Evolutionary conservation across 2,888 invertebrate genomes (phyloP).

Genomic region (Drosophila meridiana): DNA sequence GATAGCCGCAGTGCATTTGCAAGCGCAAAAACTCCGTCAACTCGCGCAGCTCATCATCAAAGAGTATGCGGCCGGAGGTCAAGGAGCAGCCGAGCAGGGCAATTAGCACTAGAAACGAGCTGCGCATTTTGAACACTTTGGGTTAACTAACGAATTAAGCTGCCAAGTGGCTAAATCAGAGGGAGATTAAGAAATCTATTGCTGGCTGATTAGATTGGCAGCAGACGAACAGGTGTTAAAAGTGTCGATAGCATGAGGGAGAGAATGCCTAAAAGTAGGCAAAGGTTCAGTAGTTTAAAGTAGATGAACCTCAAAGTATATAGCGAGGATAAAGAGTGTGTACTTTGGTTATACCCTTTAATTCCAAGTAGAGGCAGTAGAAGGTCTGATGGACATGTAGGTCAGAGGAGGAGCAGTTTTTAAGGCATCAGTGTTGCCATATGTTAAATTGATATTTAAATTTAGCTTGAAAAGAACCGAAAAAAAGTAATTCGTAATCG

Average conservation of each 20-base stretch:
- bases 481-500: too few relatives aligned
- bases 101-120: slow-evolving; percentile 35
- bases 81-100: slow-evolving; percentile 50
- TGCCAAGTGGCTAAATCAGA: neutral
- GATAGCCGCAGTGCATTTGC: slow-evolving; percentile 83
- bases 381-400: too few relatives aligned
- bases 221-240: slow-evolving; percentile 36
- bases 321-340: neutral
- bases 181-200: slow-evolving; percentile 53
- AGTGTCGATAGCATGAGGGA: slow-evolving; percentile 15
- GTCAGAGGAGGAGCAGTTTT: too few relatives aligned
- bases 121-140: slow-evolving; percentile 47
- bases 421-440: too few relatives aligned
- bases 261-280: slow-evolving; percentile 58
- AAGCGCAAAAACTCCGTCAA: slow-evolving; percentile 76
- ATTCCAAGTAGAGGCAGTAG: too few relatives aligned
- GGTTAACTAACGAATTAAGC: slow-evolving; percentile 24
- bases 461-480: too few relatives aligned
- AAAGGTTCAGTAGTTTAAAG: neutral
- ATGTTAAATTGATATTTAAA: too few relatives aligned
- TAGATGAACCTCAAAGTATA: neutral
- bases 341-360: too few relatives aligned
- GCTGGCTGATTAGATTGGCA: slow-evolving; percentile 60
- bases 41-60: slow-evolving; percentile 81
- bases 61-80: slow-evolving; percentile 44